Percentiles rank a stretch among this genome's conserved stretches.
Evolutionary conservation across 2,888 invertebrate species (phyloP).

Genomic region (Leucophora obtusa): DNA sequence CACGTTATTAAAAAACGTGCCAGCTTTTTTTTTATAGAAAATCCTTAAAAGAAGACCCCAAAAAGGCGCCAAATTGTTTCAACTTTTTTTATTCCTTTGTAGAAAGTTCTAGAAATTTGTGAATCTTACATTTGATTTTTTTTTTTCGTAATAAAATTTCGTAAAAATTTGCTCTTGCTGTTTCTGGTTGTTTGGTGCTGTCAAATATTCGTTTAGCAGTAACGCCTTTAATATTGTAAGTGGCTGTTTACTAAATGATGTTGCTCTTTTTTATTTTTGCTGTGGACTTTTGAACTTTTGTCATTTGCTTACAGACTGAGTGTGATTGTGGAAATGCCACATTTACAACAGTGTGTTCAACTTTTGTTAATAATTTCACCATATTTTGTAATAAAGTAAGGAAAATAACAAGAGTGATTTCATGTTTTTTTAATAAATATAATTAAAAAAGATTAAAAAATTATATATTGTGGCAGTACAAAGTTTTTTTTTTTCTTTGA

Average conservation of each 20-base stretch:
- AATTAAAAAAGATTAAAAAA: not conserved
- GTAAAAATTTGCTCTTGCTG: not conserved
- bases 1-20: not conserved
- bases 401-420: conserved; percentile 8
- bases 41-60: not conserved
- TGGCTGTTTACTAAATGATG: conserved; percentile 32
- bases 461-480: no score
- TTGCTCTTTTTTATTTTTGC: conserved; percentile 15
- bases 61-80: conserved; percentile 26
- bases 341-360: conserved; percentile 4
- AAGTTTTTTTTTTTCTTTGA: not conserved
- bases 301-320: conserved; percentile 8
- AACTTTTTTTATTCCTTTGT: not conserved
- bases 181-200: not conserved
- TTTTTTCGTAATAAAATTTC: not conserved
- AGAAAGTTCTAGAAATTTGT: conserved; percentile 1
- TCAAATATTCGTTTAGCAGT: not conserved
- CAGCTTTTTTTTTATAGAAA: not conserved
- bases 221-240: not conserved
- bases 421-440: not conserved
- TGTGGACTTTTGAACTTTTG: conserved; percentile 41
- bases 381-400: conserved; percentile 49
- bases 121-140: not conserved
- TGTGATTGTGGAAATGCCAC: not conserved
- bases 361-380: conserved; percentile 51